Conservation (phyloP, 2,797 vertebrate species). For the Leucoraja ocellata region DNA sequence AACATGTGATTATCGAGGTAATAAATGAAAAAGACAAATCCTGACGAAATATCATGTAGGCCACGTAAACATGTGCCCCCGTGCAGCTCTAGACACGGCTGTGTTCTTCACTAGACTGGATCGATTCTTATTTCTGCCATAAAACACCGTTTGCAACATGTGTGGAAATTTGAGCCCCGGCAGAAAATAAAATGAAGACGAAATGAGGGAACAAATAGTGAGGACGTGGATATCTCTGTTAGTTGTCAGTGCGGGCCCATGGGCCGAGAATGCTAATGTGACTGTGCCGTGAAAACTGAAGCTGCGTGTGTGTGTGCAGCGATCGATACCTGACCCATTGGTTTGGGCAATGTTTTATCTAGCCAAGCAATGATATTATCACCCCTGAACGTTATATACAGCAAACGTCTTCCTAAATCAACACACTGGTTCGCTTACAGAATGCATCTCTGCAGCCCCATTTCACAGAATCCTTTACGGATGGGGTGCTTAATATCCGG, state of each 20-base stretch:
- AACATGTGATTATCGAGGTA: conserved; percentile 25
- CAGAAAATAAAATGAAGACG: conserved; percentile 64
- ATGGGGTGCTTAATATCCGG: conserved; percentile 57
- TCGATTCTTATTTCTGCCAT: conserved; percentile 21
- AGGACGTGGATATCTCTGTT: conserved; percentile 89
- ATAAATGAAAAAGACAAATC: not conserved
- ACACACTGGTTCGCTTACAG: conserved; percentile 75
- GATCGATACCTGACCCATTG: conserved; percentile 71
- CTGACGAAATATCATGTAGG: conserved; percentile 24
- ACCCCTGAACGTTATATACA: conserved; percentile 78
- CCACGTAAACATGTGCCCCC: not conserved
- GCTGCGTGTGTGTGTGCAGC: conserved; percentile 53
- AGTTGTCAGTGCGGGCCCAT: conserved; percentile 83
- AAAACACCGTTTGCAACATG: not conserved
- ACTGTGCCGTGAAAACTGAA: conserved; percentile 49
- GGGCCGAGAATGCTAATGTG: conserved; percentile 86
- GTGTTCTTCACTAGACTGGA: not conserved
- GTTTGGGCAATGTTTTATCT: conserved; percentile 71
- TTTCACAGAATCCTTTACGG: conserved; percentile 56
- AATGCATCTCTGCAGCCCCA: conserved; percentile 58
- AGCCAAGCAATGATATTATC: conserved; percentile 72
- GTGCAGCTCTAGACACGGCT: not conserved
- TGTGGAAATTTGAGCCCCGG: conserved; percentile 42
- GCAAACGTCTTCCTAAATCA: conserved; percentile 82
- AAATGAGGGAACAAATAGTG: conserved; percentile 67